Evolutionary conservation across 37 sponge, comb jelly and placozoan genomes (phyloP), one percentile per base, ranked within the genome.

Genomic region (Spongilla lacustris): DNA sequence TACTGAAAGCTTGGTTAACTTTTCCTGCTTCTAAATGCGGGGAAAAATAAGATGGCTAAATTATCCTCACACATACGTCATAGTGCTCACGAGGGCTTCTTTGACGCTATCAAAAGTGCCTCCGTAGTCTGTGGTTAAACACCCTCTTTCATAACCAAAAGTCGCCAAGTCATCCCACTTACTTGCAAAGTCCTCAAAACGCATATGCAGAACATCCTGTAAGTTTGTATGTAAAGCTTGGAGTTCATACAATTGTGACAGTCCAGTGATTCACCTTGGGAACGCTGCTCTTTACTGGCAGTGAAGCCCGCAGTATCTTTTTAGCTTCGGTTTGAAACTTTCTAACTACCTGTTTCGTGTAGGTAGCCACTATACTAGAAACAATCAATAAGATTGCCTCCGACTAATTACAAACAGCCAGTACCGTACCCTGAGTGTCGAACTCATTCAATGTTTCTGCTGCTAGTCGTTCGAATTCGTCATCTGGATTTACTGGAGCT

Each of bases 251-350:
- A 46, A 46, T 46, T 46, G 46, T 4, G 46, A 41, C 41, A 41
- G 41, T 41, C 6, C 14, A 10, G 58, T 19, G 58, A 58, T 58
- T 58, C 58, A 80, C 80, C 80, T 66, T 80, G 50, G 80, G 80
- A 31, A 80, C 31, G 68, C 80, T 80, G 34, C 67, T 28, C 33
- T 80, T 80, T 29, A 34, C 33, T 4, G 80, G 80, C 28, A 80
- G 69, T 14, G 58, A 58, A 66, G 80, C 66, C 23, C 67, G 30
- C 68, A 80, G 66, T 29, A 34, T 30, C 19, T 26, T 38, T 68
- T 66, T 80, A 22, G 80, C 80, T 22, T 80, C 80, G 29, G 38
- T 80, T 36, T 80, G 67, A 31, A 80, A 80, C 80, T 80, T 38
- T 33, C 48, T 80, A 31, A 66, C 31, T 22, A 33, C 28, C 67